Conservation (phyloP, 2,797 vertebrate species). For the Myotis vivesi region DNA sequence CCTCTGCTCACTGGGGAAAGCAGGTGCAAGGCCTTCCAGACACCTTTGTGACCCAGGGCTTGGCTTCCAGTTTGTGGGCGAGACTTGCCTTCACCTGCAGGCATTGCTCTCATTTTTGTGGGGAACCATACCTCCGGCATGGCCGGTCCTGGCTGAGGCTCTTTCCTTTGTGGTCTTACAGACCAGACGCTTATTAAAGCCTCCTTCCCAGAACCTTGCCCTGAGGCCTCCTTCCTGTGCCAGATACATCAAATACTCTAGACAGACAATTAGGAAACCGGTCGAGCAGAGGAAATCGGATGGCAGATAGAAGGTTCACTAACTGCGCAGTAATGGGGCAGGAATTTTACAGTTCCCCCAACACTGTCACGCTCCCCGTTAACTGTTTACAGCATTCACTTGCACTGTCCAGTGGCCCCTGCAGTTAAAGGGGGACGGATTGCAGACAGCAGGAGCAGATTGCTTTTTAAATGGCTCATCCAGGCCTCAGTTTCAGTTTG, state of each 20-base stretch:
- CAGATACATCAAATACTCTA: neutral
- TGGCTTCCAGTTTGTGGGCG: neutral
- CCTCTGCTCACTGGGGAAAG: neutral
- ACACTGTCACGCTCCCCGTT: neutral
- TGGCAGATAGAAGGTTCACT: neutral
- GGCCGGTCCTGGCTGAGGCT: neutral
- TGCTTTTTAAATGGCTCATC: constrained; percentile 36
- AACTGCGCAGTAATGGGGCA: neutral
- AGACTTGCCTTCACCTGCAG: neutral
- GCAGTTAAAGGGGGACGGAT: neutral
- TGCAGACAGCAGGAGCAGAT: neutral
- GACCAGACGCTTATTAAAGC: neutral
- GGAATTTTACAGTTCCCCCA: neutral
- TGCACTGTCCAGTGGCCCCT: constrained; percentile 44
- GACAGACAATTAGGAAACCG: neutral
- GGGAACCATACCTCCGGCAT: neutral
- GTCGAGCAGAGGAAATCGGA: neutral
- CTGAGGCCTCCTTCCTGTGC: neutral
- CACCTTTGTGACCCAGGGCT: too few relatives aligned
- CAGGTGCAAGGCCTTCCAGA: neutral
- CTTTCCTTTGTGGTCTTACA: neutral
- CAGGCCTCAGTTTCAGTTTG: constrained; percentile 13
- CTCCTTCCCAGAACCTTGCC: neutral
- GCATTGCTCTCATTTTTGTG: neutral
- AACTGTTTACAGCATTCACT: constrained; percentile 47